Conservation (phyloP, 2,113 vertebrate genomes). For the Tursiops truncatus region DNA sequence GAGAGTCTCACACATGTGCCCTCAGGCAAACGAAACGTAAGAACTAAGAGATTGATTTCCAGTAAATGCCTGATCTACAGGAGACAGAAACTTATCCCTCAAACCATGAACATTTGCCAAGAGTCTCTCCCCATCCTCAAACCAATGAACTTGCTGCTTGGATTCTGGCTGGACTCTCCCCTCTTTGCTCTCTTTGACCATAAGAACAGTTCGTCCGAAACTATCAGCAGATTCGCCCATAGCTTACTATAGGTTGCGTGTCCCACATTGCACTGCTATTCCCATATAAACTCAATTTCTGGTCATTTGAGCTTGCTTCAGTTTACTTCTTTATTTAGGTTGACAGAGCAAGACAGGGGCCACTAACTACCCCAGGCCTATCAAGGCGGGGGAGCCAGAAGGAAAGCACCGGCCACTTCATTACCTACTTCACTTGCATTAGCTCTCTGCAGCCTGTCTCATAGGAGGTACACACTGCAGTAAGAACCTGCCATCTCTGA, state of each 20-base stretch:
- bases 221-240: not conserved
- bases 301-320: not conserved
- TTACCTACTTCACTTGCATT: not conserved
- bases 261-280: not conserved
- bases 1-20: not conserved
- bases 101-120: not conserved
- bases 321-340: not conserved
- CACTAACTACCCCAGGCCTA: not conserved
- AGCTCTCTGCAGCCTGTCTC: not conserved
- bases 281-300: not conserved
- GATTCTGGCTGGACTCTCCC: not conserved
- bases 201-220: not conserved
- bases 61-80: not conserved
- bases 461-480: accelerated
- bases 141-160: not conserved
- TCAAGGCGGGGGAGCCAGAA: not conserved
- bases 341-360: not conserved
- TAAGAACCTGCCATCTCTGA: not conserved
- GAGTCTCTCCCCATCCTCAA: not conserved
- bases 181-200: not conserved
- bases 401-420: not conserved
- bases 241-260: not conserved
- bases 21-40: not conserved
- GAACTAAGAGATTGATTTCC: not conserved
- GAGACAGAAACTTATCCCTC: not conserved